A percentile compares a stretch with the other conserved stretches of the same genome.
These are phyloP conservation scores for Cenopis cana DNA, from an alignment of 2,888 invertebrate genomes.

Conservation along the genomic window DNA sequence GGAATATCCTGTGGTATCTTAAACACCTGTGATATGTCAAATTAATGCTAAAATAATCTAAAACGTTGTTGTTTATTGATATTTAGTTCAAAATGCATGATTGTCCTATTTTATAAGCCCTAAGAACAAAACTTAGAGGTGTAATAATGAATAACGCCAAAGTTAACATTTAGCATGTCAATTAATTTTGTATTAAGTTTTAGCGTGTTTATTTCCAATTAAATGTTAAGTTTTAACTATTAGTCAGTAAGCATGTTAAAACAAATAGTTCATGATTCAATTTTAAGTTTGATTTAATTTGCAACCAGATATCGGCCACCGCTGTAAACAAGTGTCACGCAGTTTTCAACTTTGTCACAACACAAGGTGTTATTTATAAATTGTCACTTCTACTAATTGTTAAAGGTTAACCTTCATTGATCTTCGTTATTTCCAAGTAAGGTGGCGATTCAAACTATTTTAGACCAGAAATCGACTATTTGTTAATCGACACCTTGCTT, in stretches of 20 bases:
- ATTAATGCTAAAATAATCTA: constrained; percentile 1
- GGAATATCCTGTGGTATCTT: constrained; percentile 1
- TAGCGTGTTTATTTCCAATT: constrained; percentile 11
- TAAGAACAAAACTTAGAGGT: constrained; percentile 6
- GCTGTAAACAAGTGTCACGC: no score
- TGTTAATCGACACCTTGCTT: constrained; percentile 65
- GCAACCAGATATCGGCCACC: no score
- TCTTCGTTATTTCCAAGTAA: constrained; percentile 49
- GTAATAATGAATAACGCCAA: constrained; percentile 34
- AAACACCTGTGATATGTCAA: neutral
- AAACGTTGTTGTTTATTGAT: neutral
- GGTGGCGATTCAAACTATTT: constrained; percentile 69
- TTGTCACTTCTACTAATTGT: no score
- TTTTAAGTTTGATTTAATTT: neutral
- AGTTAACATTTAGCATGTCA: constrained; percentile 41
- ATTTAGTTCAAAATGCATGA: constrained; percentile 21
- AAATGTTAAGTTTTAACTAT: constrained; percentile 34
- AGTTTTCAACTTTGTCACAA: no score
- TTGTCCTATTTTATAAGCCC: neutral
- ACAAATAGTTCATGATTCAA: neutral
- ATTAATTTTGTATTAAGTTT: constrained; percentile 29
- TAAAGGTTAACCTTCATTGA: neutral
- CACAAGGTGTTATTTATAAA: no score
- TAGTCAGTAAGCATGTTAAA: constrained; percentile 27
- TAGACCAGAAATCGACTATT: constrained; percentile 63